Evolutionary conservation across 92 coral and sea anemone species (phyloP).

Genomic region (Nematostella vectensis): DNA sequence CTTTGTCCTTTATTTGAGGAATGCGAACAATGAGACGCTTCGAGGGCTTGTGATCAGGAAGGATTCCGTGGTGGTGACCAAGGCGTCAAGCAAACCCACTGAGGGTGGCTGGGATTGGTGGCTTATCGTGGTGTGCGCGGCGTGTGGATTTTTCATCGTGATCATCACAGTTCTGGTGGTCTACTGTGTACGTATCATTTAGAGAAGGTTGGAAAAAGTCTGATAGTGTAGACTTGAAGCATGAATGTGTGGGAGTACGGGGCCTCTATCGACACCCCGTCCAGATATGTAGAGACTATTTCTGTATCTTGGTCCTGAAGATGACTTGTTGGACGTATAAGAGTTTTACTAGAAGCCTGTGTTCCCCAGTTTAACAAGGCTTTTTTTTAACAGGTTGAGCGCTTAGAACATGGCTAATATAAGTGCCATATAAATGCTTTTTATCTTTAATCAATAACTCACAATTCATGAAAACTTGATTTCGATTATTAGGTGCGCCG

Average conservation of each 20-base stretch:
- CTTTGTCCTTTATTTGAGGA: neutral
- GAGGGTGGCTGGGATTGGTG: neutral
- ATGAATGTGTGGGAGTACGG: neutral
- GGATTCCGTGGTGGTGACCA: neutral
- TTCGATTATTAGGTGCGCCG: neutral
- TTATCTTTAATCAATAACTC: too few relatives aligned
- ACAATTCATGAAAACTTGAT: too few relatives aligned
- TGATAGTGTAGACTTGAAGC: neutral
- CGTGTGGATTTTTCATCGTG: neutral
- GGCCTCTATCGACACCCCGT: too few relatives aligned
- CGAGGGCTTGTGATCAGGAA: neutral
- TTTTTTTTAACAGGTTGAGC: too few relatives aligned
- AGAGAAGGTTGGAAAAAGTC: neutral
- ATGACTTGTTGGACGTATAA: too few relatives aligned
- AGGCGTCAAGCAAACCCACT: neutral
- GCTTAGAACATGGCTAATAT: too few relatives aligned
- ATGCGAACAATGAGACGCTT: slow-evolving; percentile 10
- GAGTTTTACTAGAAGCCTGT: too few relatives aligned
- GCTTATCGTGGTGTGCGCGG: neutral
- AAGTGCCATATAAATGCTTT: too few relatives aligned
- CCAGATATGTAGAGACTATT: too few relatives aligned
- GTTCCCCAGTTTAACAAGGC: too few relatives aligned
- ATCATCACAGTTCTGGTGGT: slow-evolving; percentile 4
- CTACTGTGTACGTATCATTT: slow-evolving; percentile 10
- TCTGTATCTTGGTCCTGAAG: too few relatives aligned